Evolutionary conservation across 2,113 vertebrate species (phyloP).

Genomic region (Nerophis ophidion): DNA sequence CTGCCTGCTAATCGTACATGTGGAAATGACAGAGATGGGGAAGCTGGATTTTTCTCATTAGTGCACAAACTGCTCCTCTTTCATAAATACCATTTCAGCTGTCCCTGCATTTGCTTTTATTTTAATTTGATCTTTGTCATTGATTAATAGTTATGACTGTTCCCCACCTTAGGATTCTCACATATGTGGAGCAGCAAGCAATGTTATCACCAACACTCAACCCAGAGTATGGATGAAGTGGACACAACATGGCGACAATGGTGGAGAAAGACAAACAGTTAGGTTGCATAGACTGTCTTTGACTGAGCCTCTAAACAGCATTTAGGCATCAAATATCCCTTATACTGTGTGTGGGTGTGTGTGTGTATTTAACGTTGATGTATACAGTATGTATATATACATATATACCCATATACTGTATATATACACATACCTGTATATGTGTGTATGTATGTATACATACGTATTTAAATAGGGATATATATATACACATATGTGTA

Average conservation of each 20-base stretch:
- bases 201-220: constrained; percentile 23
- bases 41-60: constrained; percentile 33
- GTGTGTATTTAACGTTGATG: too few relatives aligned
- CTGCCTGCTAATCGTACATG: constrained; percentile 58
- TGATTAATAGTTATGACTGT: constrained; percentile 44
- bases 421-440: too few relatives aligned
- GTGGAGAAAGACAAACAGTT: constrained; percentile 10
- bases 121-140: constrained; percentile 34
- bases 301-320: not conserved
- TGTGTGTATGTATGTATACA: too few relatives aligned
- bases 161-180: constrained; percentile 21
- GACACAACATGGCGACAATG: constrained; percentile 9
- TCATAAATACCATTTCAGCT: constrained; percentile 20
- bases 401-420: too few relatives aligned
- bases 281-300: constrained; percentile 9
- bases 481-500: too few relatives aligned
- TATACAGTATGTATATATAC: too few relatives aligned
- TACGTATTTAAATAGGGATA: too few relatives aligned
- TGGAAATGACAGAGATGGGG: constrained; percentile 44
- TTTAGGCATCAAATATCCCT: too few relatives aligned
- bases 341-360: too few relatives aligned
- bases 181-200: constrained; percentile 34
- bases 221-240: constrained; percentile 24
- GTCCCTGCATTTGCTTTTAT: constrained; percentile 21
- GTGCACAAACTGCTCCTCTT: constrained; percentile 12